Conservation (phyloP, 2,797 vertebrate species). For the Enoplosus armatus region DNA sequence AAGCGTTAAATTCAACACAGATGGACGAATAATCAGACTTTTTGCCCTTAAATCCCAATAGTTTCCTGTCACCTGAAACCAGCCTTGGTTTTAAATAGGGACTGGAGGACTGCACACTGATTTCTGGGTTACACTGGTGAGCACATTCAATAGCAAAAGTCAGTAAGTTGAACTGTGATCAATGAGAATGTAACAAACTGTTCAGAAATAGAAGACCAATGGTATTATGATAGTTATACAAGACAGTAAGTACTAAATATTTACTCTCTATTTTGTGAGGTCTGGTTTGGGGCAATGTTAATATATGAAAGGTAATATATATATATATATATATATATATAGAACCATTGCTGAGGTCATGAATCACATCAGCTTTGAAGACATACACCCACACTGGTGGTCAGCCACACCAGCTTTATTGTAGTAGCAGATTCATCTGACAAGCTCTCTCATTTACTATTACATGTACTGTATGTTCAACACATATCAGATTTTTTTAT, state of each 20-base stretch:
- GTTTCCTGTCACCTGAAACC: conserved; percentile 78
- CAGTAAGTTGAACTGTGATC: not conserved
- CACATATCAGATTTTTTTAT: not conserved
- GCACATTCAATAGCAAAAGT: conserved; percentile 10
- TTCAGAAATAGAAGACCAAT: not conserved
- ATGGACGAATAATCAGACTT: conserved; percentile 79
- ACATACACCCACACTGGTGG: conserved; percentile 12
- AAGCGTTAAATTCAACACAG: conserved; percentile 82
- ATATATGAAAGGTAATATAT: not conserved
- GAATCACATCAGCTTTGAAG: conserved; percentile 21
- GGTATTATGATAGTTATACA: not conserved
- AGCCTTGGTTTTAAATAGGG: conserved; percentile 51
- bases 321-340: too few relatives aligned
- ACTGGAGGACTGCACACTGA: conserved; percentile 8
- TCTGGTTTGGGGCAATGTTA: conserved; percentile 3
- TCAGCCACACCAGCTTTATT: not conserved
- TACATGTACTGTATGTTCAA: not conserved
- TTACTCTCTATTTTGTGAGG: not conserved
- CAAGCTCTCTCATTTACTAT: conserved; percentile 6
- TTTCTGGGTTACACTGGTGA: conserved; percentile 6
- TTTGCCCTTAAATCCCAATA: conserved; percentile 74
- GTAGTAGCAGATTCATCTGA: not conserved
- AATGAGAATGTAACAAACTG: not conserved
- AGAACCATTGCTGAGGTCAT: not conserved
- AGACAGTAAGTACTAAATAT: not conserved